Base-by-base conservation (phyloP, 2,113 vertebrate species). In the Upupa epops region DNA sequence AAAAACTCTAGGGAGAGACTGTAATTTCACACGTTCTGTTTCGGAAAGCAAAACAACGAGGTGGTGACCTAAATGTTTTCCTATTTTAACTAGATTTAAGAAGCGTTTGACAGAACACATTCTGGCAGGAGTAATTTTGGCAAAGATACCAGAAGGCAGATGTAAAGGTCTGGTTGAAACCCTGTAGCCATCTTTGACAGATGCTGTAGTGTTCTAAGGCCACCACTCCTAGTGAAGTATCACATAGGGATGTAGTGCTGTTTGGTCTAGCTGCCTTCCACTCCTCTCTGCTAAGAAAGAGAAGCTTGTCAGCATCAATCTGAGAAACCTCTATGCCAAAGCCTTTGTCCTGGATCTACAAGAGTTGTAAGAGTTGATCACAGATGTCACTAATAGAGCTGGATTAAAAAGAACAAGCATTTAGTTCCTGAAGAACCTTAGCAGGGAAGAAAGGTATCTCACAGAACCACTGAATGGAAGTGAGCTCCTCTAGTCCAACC, bases 241-340 rank as follows among this genome's bases (percentile, higher is more conserved):
- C 18, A 3, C 0, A 1, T 0, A 75, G 16, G 9, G 45, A 83
- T 5, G 20, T 24, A 76, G 32, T 32, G n/a, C n/a, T n/a, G n/a
- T 69, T 73, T 73, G 28, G 49, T 13, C 31, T 32, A 76, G 54
- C 36, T 79, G 82, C 54, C 24, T 83, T 64, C 46, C 59, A 58
- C 0, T 4, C 5, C 40, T 28, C 66, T 84, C 45, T 56, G 32
- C 25, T 63, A 77, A 29, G 32, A 69, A 65, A 61, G 4, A 85
- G 36, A 83, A 88, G 75, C 24, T 54, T 83, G 58, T 54, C 42
- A 82, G 58, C n/a, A 85, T 54, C 54, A 34, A 6, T 18, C 8
- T 37, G 36, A 85, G 40, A 70, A 54, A 77, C 42, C 42, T 55
- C 22, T 54, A 60, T 16, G 73, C 17, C 32, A 73, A 75, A 76